Evolutionary conservation across 2,113 vertebrate species (phyloP), one percentile per base, ranked within the genome.

Genomic region (Shinisaurus crocodilurus): DNA sequence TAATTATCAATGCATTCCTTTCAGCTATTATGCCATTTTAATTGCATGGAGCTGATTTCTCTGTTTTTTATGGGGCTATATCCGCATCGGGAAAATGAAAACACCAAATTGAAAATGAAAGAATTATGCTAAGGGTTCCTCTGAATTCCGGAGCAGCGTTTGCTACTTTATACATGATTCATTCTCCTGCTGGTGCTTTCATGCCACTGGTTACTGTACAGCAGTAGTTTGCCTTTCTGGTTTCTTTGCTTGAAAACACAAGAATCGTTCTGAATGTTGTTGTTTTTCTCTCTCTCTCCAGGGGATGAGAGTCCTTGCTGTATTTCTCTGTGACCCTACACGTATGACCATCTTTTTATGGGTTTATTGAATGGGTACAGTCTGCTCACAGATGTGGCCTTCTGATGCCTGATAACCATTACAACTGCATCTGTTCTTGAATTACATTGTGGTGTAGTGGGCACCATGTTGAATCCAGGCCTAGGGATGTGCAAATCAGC

Each of bases 1-100:
- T 97, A 96, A 97, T 97, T 97, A 97, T 97, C 96, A 97, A 97
- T 97, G 92, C 90, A 89, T 97, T 96, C 92, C 93, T 97, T 96
- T 97, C 91, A 96, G 96, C 95, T 95, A 95, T 95, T 96, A 97
- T 95, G 89, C 89, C 92, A 96, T 96, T 98, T 97, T 97, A 97
- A 97, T 97, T 97, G 95, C 91, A 91, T 91, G 84, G 81, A 95
- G 92, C 95, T 97, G 96, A 96, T 96, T 96, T 97, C 95, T 97
- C 90, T 95, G 92, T 94, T 97, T 94, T 97, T 97, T 96, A 96
- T 96, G 94, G 88, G 93, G 94, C 95, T 96, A 94, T 97, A 96
- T 96, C 95, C 96, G 93, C 91, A 95, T 96, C 43, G 95, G 93
- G 93, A 96, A 95, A 97, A 97, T 95, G 88, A 93, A 97, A 96